Evolutionary conservation across 2,113 vertebrate genomes (phyloP), one percentile per base, ranked within the genome.

Genomic region (Corynorhinus townsendii): DNA sequence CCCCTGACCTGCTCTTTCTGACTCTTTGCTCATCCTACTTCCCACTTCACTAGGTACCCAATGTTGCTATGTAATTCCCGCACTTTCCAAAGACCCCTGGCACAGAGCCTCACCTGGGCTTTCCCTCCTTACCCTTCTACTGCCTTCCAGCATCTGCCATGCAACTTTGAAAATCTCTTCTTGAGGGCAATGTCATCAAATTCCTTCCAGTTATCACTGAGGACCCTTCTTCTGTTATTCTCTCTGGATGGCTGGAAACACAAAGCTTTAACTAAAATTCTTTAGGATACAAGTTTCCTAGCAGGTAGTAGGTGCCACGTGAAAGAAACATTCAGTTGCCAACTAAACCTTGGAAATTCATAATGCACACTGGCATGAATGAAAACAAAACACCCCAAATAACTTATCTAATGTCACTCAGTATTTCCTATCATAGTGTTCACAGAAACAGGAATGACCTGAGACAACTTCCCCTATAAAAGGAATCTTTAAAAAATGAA

Each of bases 301-400:
- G 47, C 24, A n/a, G 38, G 49, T 59, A 40, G 54, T 14, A 64
- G 8, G 73, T 56, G 26, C 35, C 47, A 43, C 1, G 0, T 71
- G 66, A 45, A 89, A 86, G 20, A 28, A 62, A 40, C 3, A 3
- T 73, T 64, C 28, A 69, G 10, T 72, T 91, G 43, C 54, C 84
- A 83, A 89, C 26, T 56, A 69, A 88, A 26, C 24, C 5, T 49
- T 83, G 62, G 72, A 84, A 71, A 89, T 47, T 75, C 22, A 33
- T 45, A 22, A 76, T 33, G 3, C 52, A 30, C 30, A 1, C 64
- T 56, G 33, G 26, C 83, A 89, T 3, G 26, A 52, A n/a, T 64
- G 43, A 68, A 87, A 72, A 86, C 28, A 71, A 90, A 43, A 68
- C 16, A 64, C 14, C 16, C 56, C n/a, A 77, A 64, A 75, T 43